These are phyloP conservation scores for Metalampra italica DNA, from an alignment of 2,888 invertebrate species.

Conservation along the genomic window DNA sequence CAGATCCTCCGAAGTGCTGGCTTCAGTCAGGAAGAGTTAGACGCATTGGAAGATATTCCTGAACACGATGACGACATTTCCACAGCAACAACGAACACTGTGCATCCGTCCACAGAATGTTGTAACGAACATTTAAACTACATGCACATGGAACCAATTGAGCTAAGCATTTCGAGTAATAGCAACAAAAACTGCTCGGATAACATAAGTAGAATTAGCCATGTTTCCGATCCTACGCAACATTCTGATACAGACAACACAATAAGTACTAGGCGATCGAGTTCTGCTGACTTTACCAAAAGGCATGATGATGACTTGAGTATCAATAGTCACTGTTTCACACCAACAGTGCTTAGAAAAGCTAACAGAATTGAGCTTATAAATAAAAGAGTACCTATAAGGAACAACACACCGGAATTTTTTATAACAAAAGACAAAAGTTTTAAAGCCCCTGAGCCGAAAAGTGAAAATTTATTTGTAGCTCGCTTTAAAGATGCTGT, in stretches of 20 bases:
- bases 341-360: constrained; percentile 63
- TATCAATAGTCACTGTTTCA: constrained; percentile 56
- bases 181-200: constrained; percentile 69
- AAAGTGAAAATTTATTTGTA: constrained; percentile 59
- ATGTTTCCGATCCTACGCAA: constrained; percentile 68
- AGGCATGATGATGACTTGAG: constrained; percentile 71
- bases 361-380: constrained; percentile 57
- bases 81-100: constrained; percentile 58
- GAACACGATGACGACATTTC: constrained; percentile 68
- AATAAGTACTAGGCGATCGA: constrained; percentile 73
- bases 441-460: constrained; percentile 65
- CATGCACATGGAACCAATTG: constrained; percentile 63
- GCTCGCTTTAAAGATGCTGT: constrained; percentile 75
- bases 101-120: constrained; percentile 54
- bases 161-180: constrained; percentile 57
- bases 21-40: constrained; percentile 76
- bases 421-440: constrained; percentile 44
- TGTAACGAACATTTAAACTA: constrained; percentile 61
- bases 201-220: constrained; percentile 75
- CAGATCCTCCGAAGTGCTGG: constrained; percentile 81
- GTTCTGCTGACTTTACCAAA: constrained; percentile 81
- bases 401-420: constrained; percentile 30
- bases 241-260: constrained; percentile 65
- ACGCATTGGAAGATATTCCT: constrained; percentile 67
- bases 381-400: constrained; percentile 46